Percentiles rank a stretch among this genome's conserved stretches.
Conservation (phyloP, 37 sponge, comb jelly and placozoan genomes). For the Chondrilla cf. caribensis region DNA sequence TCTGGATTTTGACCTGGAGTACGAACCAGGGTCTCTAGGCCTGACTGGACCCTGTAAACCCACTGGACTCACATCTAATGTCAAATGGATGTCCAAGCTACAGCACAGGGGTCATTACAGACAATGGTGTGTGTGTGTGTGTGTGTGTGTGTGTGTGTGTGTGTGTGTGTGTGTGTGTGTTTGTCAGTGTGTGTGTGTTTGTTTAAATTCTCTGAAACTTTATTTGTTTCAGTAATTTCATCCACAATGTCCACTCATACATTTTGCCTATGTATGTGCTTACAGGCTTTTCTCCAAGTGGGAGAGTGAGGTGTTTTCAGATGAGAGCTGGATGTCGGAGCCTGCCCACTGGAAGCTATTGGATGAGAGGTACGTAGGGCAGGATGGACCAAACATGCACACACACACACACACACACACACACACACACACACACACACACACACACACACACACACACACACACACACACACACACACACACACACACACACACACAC, state of each 20-base stretch:
- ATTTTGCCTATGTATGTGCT: too few relatives aligned
- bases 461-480: too few relatives aligned
- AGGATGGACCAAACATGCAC: background rate
- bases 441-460: too few relatives aligned
- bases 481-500: too few relatives aligned
- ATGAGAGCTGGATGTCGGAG: background rate
- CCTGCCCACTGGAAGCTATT: background rate
- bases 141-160: constrained; percentile 20
- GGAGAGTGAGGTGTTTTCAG: background rate
- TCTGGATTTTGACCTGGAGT: constrained; percentile 6
- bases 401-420: constrained; percentile 15
- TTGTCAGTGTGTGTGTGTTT: too few relatives aligned
- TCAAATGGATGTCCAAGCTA: background rate
- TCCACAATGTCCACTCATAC: too few relatives aligned
- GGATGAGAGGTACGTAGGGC: background rate
- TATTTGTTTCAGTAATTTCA: too few relatives aligned
- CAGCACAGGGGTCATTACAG: constrained; percentile 28
- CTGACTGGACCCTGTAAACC: too few relatives aligned
- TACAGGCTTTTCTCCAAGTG: background rate
- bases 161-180: too few relatives aligned
- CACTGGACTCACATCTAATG: background rate
- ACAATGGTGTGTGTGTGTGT: constrained; percentile 32
- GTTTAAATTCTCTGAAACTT: too few relatives aligned
- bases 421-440: background rate
- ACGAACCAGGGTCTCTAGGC: background rate